Conservation (phyloP, 2,888 invertebrate species). For the Iselma pallidipennis region DNA sequence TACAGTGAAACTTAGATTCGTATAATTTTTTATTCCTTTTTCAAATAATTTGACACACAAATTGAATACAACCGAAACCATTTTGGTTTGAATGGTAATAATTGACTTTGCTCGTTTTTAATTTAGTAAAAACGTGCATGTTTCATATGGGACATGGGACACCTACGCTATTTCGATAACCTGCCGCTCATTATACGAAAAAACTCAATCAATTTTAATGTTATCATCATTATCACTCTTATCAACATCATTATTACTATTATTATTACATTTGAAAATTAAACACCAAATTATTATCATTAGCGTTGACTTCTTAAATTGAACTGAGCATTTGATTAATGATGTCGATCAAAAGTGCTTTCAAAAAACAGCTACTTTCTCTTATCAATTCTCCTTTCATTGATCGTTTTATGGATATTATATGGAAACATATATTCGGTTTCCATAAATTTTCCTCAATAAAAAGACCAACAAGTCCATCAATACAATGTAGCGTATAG, state of each 20-base stretch:
- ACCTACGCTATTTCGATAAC: not conserved
- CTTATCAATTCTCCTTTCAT: no score
- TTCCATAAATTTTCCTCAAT: no score
- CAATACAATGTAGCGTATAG: no score
- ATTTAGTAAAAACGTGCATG: not conserved
- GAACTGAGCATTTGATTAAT: not conserved
- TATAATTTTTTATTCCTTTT: no score
- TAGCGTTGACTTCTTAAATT: not conserved
- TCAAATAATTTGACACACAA: no score
- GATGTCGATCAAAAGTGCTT: not conserved
- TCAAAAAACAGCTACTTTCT: not conserved
- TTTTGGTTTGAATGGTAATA: no score
- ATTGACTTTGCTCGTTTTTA: not conserved
- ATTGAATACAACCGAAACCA: no score
- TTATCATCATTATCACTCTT: not conserved
- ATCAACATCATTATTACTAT: no score
- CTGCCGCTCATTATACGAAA: not conserved
- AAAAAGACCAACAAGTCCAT: no score
- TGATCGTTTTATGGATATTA: not conserved
- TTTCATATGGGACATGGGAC: not conserved
- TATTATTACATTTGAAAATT: no score
- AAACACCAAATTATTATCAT: no score
- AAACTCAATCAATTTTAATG: not conserved
- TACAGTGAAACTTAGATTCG: no score
- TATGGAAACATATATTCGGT: not conserved